These are phyloP conservation scores for Rhingia campestris DNA, from an alignment of 2,888 invertebrate genomes.

Conservation along the genomic window DNA sequence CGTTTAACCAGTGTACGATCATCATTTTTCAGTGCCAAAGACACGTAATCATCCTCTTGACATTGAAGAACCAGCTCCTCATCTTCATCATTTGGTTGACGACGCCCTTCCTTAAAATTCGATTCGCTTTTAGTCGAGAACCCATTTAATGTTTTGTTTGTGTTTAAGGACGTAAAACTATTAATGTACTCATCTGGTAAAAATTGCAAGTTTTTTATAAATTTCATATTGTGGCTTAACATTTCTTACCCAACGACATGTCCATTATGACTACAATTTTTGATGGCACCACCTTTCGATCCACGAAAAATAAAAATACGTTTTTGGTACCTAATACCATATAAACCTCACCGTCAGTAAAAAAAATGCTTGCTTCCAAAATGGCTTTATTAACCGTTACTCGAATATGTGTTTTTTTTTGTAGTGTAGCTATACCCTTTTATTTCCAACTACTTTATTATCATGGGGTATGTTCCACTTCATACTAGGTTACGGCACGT, in stretches of 20 bases:
- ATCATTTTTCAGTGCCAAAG: conserved; percentile 22
- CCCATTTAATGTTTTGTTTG: neutral
- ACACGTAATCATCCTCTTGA: conserved; percentile 50
- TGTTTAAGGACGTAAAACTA: conserved; percentile 23
- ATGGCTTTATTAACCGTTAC: neutral
- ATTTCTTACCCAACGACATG: conserved; percentile 64
- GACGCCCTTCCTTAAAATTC: conserved; percentile 63
- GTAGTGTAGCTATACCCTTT: neutral
- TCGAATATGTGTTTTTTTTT: neutral
- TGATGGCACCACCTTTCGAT: neutral
- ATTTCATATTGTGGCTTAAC: neutral
- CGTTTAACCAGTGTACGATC: neutral
- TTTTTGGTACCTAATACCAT: no score
- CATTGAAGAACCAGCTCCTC: conserved; percentile 37
- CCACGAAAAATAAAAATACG: neutral
- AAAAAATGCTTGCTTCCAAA: neutral
- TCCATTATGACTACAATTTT: conserved; percentile 54
- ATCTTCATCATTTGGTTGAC: conserved; percentile 28
- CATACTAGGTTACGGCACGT: no score
- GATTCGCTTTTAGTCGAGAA: conserved; percentile 31
- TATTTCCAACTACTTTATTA: no score
- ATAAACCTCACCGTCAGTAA: neutral
- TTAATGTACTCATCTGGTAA: conserved; percentile 61
- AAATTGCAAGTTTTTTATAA: no score
- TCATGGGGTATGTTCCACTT: neutral